Conservation (phyloP, 92 coral and sea anemone species). For the Epizoanthus illoricatus region DNA sequence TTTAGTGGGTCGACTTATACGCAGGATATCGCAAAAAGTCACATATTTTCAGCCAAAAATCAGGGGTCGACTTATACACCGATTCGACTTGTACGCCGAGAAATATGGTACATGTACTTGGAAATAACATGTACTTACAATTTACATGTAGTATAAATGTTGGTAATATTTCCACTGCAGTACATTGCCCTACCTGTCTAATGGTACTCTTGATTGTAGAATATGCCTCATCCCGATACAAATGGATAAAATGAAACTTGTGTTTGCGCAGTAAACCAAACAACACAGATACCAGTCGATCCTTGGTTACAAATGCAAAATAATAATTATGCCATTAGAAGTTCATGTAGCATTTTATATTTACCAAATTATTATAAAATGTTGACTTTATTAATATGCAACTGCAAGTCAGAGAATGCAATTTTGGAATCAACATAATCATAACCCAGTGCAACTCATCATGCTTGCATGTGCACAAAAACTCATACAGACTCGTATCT, state of each 20-base stretch:
- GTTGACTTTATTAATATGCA: not conserved
- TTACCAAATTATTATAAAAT: not conserved
- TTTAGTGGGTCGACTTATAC: no score
- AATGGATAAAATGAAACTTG: slow-evolving; percentile 92
- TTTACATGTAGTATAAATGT: no score
- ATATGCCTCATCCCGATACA: slow-evolving; percentile 92
- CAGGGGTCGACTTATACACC: no score
- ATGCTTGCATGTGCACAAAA: not conserved
- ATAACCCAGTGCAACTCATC: slow-evolving; percentile 3
- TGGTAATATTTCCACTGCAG: no score
- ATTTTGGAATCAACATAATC: not conserved
- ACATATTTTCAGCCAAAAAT: no score
- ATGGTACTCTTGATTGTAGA: slow-evolving; percentile 81
- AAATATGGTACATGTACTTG: no score
- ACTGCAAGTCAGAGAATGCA: not conserved
- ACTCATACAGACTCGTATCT: not conserved
- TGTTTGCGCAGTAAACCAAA: slow-evolving; percentile 96
- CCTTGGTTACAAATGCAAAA: slow-evolving; percentile 54
- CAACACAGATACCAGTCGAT: slow-evolving; percentile 91
- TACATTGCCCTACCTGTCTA: slow-evolving; percentile 60
- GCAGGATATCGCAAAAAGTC: no score
- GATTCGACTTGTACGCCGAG: no score
- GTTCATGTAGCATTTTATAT: not conserved
- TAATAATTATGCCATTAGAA: no score
- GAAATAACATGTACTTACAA: no score